Evolutionary conservation across 2,113 vertebrate genomes (phyloP).

Genomic region (Garra rufa): DNA sequence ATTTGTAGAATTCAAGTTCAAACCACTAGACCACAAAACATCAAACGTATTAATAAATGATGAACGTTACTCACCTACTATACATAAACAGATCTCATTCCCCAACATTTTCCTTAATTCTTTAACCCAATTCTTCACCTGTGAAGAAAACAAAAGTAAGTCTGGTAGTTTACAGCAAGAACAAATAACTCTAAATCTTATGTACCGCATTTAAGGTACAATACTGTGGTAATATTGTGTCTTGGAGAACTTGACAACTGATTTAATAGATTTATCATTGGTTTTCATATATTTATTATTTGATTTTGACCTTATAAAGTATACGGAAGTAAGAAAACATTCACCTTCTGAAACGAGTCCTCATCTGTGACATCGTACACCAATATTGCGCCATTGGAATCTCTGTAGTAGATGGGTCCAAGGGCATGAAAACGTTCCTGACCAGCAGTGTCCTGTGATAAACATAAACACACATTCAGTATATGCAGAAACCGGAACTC

Average conservation of each 20-base stretch:
- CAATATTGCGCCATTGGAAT: conserved; percentile 97
- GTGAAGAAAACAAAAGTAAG: conserved; percentile 29
- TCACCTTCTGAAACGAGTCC: conserved; percentile 98
- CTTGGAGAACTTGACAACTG: not conserved
- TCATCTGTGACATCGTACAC: conserved; percentile 99
- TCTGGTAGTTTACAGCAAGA: not conserved
- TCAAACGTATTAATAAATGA: no score
- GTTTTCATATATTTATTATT: not conserved
- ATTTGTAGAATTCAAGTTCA: no score
- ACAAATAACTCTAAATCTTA: not conserved
- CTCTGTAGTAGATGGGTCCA: conserved; percentile 99
- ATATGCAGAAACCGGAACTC: not conserved
- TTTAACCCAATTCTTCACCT: conserved; percentile 99
- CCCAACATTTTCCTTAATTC: conserved; percentile 99
- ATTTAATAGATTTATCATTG: not conserved
- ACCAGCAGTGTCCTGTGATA: conserved; percentile 91
- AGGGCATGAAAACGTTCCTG: conserved; percentile 97
- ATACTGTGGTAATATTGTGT: no score
- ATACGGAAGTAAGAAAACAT: not conserved
- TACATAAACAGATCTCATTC: conserved; percentile 99
- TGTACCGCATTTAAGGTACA: not conserved
- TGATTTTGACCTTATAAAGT: not conserved
- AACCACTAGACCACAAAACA: no score
- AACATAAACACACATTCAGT: not conserved
- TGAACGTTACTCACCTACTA: conserved; percentile 90